Percentiles rank a stretch among this genome's conserved stretches.
These are phyloP conservation scores for Aythya baeri DNA, from an alignment of 2,113 vertebrate species.

Conservation along the genomic window DNA sequence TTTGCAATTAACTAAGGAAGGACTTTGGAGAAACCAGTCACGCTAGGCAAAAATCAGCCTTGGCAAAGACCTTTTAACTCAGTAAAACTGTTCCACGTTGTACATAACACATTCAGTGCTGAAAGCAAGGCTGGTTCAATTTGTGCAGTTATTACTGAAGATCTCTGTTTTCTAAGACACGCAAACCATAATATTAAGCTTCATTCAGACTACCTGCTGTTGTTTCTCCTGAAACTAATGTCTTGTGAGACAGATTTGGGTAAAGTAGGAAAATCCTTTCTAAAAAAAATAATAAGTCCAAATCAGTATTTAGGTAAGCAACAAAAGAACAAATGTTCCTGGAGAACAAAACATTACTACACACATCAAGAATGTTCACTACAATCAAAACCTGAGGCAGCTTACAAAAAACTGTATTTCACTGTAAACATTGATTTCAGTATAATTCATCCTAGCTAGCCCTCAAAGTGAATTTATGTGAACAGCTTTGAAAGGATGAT, in stretches of 20 bases:
- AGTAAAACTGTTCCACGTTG: not conserved
- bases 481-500: not conserved
- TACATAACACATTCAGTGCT: not conserved
- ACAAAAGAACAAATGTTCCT: not conserved
- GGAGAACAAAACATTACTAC: not conserved
- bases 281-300: not conserved
- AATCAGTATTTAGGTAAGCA: not conserved
- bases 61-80: constrained; percentile 26
- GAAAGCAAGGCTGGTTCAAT: not conserved
- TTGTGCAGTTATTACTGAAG: constrained; percentile 14
- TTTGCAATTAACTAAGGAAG: constrained; percentile 18
- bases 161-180: not conserved
- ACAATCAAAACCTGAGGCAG: not conserved
- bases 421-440: not conserved
- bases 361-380: not conserved
- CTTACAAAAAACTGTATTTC: not conserved
- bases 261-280: not conserved
- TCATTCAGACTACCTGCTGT: not conserved
- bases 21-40: not conserved
- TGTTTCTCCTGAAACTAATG: not conserved
- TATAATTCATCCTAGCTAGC: not conserved
- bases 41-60: not conserved
- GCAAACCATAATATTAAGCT: not conserved
- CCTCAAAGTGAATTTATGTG: not conserved
- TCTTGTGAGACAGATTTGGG: not conserved